phyloP scores from a whole-genome alignment of 2,113 vertebrate genomes.

The Oryctolagus cuniculus region mOryCun1.1 NC_091438.1:135896001-135896500 shows the following conservation, averaged over 20 bases:
- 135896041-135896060: not conserved
- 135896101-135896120: not conserved
- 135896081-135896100: not conserved
- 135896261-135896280: not conserved
- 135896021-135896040: no score
- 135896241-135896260: not conserved
- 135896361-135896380: not conserved
- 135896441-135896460: not conserved
- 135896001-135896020: fast-evolving
- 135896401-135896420: not conserved
- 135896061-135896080: not conserved
- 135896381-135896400: not conserved
- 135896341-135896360: not conserved
- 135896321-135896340: not conserved
- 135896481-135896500: slow-evolving; percentile 29
- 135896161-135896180: not conserved
- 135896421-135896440: not conserved
- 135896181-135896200: slow-evolving; percentile 38
- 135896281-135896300: not conserved
- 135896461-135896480: not conserved
- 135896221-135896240: not conserved
- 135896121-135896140: not conserved
- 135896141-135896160: slow-evolving; percentile 27
- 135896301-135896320: not conserved
- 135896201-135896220: not conserved